A percentile compares a stretch with the other conserved stretches of the same genome.
phyloP scores from a whole-genome alignment of 2,113 vertebrate species.

The Vidua chalybeata region DNA sequence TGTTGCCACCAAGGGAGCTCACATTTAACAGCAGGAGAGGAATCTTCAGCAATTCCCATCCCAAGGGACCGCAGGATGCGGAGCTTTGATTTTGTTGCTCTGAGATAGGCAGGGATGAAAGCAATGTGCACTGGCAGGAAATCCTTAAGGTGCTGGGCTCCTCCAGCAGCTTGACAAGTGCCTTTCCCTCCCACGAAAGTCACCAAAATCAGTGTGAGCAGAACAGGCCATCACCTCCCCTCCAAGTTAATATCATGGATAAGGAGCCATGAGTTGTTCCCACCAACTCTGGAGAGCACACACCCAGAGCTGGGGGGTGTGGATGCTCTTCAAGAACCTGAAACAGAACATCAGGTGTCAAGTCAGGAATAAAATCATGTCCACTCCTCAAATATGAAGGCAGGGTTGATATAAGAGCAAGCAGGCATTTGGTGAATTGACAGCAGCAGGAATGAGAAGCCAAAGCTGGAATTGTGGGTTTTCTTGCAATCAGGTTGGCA shows the following conservation, averaged over 20 bases:
- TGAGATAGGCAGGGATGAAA: slow-evolving; percentile 47
- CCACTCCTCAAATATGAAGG: not conserved
- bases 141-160: not conserved
- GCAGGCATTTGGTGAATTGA: not conserved
- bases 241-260: not conserved
- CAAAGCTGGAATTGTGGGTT: not conserved
- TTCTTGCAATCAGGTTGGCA: not conserved
- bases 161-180: not conserved
- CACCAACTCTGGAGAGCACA: not conserved
- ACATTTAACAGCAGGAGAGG: slow-evolving; percentile 5
- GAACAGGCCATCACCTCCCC: not conserved
- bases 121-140: not conserved
- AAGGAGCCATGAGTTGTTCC: not conserved
- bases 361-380: not conserved
- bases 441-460: not conserved
- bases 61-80: not conserved
- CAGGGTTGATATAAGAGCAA: not conserved
- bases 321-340: not conserved
- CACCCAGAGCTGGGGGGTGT: not conserved
- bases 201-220: not conserved
- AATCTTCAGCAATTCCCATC: not conserved
- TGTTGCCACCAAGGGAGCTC: slow-evolving; percentile 8
- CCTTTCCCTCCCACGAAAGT: not conserved
- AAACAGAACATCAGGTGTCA: not conserved
- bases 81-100: slow-evolving; percentile 46